Conservation (phyloP, 2,888 invertebrate species). For the Dilophus febrilis region DNA sequence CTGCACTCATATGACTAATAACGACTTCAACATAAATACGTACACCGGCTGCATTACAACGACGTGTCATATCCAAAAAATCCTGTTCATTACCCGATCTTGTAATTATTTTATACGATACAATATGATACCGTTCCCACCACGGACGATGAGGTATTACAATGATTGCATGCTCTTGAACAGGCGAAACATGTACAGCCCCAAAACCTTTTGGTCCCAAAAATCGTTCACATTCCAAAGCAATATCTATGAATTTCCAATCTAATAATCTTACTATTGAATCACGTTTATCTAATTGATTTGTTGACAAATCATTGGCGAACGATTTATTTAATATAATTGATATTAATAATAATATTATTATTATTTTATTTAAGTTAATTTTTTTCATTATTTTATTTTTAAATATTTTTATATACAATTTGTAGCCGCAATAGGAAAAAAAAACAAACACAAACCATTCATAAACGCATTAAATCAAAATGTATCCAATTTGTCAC, state of each 20-base stretch:
- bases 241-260: slow-evolving; percentile 71
- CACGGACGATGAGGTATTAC: slow-evolving; percentile 44
- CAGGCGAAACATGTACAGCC: slow-evolving; percentile 53
- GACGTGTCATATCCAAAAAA: slow-evolving; percentile 52
- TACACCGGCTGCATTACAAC: slow-evolving; percentile 62
- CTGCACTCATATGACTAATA: slow-evolving; percentile 59
- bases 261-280: slow-evolving; percentile 63
- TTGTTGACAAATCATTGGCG: no score
- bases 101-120: slow-evolving; percentile 53
- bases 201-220: slow-evolving; percentile 55
- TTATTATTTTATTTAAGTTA: no score
- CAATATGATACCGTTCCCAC: slow-evolving; percentile 74
- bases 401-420: no score
- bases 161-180: slow-evolving; percentile 37
- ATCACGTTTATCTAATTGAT: slow-evolving; percentile 38
- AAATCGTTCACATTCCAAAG: slow-evolving; percentile 61
- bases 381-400: no score
- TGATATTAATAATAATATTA: no score
- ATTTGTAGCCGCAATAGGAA: no score
- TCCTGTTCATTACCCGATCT: slow-evolving; percentile 54
- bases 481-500: no score
- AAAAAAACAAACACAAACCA: no score
- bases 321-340: no score
- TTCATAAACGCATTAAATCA: no score
- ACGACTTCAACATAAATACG: slow-evolving; percentile 59